Percentiles rank a stretch among this genome's conserved stretches.
Conservation (phyloP, 2,113 vertebrate genomes). For the Oceanodroma tethys region DNA sequence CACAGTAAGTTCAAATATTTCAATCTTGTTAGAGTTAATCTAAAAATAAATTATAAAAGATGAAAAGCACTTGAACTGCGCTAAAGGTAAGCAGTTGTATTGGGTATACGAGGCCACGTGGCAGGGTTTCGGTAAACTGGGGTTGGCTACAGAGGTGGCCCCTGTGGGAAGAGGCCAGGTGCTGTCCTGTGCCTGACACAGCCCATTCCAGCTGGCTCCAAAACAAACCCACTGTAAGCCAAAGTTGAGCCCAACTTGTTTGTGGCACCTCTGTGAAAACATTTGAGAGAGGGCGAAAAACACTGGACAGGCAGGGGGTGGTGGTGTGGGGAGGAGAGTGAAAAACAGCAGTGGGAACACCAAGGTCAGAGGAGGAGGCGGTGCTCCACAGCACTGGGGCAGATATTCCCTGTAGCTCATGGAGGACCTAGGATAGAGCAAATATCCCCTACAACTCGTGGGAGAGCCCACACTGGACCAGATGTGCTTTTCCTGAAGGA, state of each 20-base stretch:
- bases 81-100: not conserved
- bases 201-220: not conserved
- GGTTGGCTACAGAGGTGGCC: not conserved
- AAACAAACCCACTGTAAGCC: not conserved
- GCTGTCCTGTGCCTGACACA: not conserved
- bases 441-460: not conserved
- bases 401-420: not conserved
- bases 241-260: not conserved
- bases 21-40: not conserved
- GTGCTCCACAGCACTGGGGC: not conserved
- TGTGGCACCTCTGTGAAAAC: not conserved
- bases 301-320: not conserved
- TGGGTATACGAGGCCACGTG: not conserved
- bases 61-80: not conserved
- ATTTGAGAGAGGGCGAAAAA: not conserved
- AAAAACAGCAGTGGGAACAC: not conserved
- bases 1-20: not conserved
- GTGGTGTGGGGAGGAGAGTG: not conserved
- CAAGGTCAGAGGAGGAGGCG: not conserved
- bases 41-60: not conserved
- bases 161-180: not conserved
- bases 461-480: not conserved
- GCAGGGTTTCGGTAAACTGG: not conserved
- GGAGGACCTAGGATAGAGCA: not conserved
- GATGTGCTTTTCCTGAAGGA: not conserved